Evolutionary conservation across 2,113 vertebrate genomes (phyloP).

Genomic region (Calonectris borealis): DNA sequence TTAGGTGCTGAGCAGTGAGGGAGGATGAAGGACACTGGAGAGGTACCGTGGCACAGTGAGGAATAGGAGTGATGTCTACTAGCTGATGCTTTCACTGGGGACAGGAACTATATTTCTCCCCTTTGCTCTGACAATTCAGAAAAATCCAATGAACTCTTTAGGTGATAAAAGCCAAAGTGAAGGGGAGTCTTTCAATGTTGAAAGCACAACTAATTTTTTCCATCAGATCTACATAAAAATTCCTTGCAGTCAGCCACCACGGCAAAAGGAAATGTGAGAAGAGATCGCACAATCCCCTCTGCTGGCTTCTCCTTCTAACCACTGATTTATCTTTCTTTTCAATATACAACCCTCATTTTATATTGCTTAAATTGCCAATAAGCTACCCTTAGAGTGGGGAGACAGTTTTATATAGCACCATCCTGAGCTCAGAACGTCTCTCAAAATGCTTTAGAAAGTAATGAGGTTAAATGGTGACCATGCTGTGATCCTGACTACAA

Average conservation of each 20-base stretch:
- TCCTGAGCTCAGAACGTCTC: background rate
- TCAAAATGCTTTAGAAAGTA: background rate
- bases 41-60: accelerated
- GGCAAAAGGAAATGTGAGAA: background rate
- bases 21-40: background rate
- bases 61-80: background rate
- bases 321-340: background rate
- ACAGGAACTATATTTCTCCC: background rate
- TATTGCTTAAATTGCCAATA: background rate
- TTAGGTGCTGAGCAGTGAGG: background rate
- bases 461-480: background rate
- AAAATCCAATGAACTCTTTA: background rate
- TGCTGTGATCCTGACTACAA: background rate
- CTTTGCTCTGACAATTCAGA: background rate
- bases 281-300: accelerated
- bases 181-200: background rate
- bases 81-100: background rate
- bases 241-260: background rate
- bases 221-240: background rate
- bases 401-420: background rate
- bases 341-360: background rate
- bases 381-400: background rate
- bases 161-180: background rate
- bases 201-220: background rate
- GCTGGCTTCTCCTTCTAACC: background rate